Conservation (phyloP, 2,888 invertebrate genomes). For the Drosophila kokeensis region DNA sequence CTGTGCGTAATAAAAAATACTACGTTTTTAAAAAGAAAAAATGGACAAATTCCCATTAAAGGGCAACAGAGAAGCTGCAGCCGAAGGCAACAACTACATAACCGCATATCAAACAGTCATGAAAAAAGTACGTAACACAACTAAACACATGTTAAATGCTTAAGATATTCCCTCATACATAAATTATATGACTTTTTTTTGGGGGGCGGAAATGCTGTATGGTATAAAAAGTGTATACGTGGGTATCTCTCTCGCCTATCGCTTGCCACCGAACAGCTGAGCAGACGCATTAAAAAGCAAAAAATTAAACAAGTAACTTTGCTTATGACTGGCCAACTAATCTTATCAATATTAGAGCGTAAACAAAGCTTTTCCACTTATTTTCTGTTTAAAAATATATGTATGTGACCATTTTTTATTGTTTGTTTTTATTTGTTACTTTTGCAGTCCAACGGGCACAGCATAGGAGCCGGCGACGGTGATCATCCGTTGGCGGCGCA, state of each 20-base stretch:
- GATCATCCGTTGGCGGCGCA: slow-evolving; percentile 81
- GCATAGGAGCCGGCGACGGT: slow-evolving; percentile 58
- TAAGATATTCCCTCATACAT: slow-evolving; percentile 8
- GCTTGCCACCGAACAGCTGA: slow-evolving; percentile 38
- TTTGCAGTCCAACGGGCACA: slow-evolving; percentile 83
- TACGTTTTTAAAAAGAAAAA: slow-evolving; percentile 70
- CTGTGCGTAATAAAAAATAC: slow-evolving; percentile 6
- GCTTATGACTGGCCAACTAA: slow-evolving; percentile 24
- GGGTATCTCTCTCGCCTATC: slow-evolving; percentile 29
- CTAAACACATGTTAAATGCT: background rate
- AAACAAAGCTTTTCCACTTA: slow-evolving; percentile 45
- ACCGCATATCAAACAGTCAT: slow-evolving; percentile 88
- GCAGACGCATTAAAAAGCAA: slow-evolving; percentile 1
- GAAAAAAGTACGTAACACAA: slow-evolving; percentile 86
- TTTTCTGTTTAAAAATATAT: background rate
- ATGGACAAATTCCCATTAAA: slow-evolving; percentile 91
- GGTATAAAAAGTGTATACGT: slow-evolving; percentile 54
- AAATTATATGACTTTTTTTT: slow-evolving; percentile 20
- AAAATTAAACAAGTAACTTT: slow-evolving; percentile 1
- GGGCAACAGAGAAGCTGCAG: slow-evolving; percentile 86
- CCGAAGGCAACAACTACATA: slow-evolving; percentile 86
- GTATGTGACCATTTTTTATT: background rate
- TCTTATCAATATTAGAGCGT: slow-evolving; percentile 58
- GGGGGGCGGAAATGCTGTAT: slow-evolving; percentile 63
- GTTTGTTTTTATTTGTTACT: background rate